phyloP scores from a whole-genome alignment of 2,888 invertebrate genomes.

The Plutella xylostella region DNA sequence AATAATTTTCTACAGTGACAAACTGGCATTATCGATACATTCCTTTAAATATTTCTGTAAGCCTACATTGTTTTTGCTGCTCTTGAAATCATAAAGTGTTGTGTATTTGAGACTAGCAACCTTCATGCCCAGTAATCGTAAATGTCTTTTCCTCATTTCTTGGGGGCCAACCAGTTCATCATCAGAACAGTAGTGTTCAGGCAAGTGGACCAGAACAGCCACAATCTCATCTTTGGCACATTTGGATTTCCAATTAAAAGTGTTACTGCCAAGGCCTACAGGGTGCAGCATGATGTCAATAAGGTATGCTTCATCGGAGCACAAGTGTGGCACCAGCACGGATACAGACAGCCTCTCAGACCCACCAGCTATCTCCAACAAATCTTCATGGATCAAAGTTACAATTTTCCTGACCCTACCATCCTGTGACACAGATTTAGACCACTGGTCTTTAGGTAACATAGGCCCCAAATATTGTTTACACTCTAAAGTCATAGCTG shows the following conservation, averaged over 20 bases:
- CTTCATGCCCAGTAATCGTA: slow-evolving; percentile 72
- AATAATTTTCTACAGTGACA: too few species aligned
- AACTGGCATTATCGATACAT: slow-evolving; percentile 31
- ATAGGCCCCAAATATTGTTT: slow-evolving; percentile 68
- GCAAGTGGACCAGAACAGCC: slow-evolving; percentile 72
- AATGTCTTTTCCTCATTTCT: slow-evolving; percentile 72
- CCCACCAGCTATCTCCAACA: slow-evolving; percentile 55
- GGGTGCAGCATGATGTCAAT: slow-evolving; percentile 73
- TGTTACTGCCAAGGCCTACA: slow-evolving; percentile 37
- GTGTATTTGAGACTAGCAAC: slow-evolving; percentile 71
- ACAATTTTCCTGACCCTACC: slow-evolving; percentile 61
- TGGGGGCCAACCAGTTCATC: slow-evolving; percentile 72
- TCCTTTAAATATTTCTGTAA: slow-evolving; percentile 64
- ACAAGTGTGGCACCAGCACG: slow-evolving; percentile 65
- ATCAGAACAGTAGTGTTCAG: slow-evolving; percentile 74
- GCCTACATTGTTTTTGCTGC: slow-evolving; percentile 49
- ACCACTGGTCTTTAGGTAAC: slow-evolving; percentile 63
- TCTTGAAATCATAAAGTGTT: slow-evolving; percentile 54
- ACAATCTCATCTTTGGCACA: slow-evolving; percentile 52
- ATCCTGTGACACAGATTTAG: slow-evolving; percentile 64
- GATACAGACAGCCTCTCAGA: slow-evolving; percentile 54
- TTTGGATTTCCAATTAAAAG: slow-evolving; percentile 55
- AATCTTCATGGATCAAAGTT: slow-evolving; percentile 46
- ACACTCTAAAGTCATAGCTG: slow-evolving; percentile 73
- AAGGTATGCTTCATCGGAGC: slow-evolving; percentile 68